Evolutionary conservation across 1,140 invertebrate genomes (phyloP).

Genomic region (Panulirus ornatus): DNA sequence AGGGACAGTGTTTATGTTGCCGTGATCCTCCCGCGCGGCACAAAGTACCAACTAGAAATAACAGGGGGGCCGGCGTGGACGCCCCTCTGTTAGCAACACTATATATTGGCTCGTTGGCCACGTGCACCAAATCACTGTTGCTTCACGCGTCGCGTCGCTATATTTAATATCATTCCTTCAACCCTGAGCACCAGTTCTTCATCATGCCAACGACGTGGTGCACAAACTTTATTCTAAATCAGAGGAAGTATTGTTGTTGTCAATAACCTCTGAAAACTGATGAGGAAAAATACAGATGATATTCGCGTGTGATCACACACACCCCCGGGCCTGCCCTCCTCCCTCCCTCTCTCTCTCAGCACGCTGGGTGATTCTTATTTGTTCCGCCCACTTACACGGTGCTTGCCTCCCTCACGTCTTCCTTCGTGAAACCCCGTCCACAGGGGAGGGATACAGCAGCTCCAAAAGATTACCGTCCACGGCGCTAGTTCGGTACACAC

Average conservation of each 20-base stretch:
- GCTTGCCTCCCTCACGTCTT: constrained; percentile 41
- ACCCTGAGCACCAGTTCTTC: too few species aligned
- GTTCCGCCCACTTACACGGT: constrained; percentile 64
- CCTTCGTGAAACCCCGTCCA: too few species aligned
- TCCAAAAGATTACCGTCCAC: too few species aligned
- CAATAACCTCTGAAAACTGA: too few species aligned
- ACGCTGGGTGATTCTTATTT: constrained; percentile 57
- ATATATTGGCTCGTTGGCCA: constrained; percentile 54
- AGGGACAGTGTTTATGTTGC: not conserved
- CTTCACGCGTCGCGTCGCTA: not conserved
- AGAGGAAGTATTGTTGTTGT: too few species aligned
- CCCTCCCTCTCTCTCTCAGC: not conserved
- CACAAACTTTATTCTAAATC: too few species aligned
- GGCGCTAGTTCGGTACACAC: too few species aligned
- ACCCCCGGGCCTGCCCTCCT: not conserved
- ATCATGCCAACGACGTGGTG: too few species aligned
- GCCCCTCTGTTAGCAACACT: constrained; percentile 50
- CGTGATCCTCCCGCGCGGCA: not conserved
- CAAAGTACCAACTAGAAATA: not conserved
- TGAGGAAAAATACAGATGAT: too few species aligned
- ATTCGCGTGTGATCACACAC: too few species aligned
- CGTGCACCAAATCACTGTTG: constrained; percentile 28
- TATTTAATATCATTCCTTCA: too few species aligned
- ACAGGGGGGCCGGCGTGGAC: constrained; percentile 14
- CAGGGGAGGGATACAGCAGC: too few species aligned